Evolutionary conservation across 2,797 vertebrate species (phyloP).

Genomic region (Alauda arvensis): DNA sequence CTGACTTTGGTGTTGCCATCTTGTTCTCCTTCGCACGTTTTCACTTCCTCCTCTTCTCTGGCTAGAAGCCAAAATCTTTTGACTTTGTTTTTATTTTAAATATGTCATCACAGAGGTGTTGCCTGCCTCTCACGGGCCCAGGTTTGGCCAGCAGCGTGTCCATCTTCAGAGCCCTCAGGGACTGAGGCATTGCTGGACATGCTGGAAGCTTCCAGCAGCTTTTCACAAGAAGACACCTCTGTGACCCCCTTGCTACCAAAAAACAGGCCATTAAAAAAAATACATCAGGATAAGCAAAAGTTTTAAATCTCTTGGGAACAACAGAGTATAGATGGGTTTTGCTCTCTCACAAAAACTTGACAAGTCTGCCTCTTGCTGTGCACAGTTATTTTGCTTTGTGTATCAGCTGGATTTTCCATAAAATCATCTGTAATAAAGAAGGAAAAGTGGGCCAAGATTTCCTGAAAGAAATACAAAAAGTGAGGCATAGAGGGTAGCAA

Average conservation of each 20-base stretch:
- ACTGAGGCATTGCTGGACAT: too few relatives aligned
- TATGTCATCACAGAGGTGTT: background rate
- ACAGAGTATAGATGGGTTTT: background rate
- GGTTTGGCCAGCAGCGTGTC: background rate
- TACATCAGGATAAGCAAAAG: background rate
- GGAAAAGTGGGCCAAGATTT: background rate
- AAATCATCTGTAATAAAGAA: background rate
- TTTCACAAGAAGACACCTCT: background rate
- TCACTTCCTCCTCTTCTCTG: background rate
- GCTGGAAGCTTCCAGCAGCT: background rate
- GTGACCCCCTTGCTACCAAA: rapidly evolving
- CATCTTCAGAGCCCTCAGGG: background rate
- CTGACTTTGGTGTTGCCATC: background rate
- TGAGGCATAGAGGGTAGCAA: background rate
- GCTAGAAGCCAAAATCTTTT: background rate
- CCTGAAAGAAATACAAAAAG: background rate
- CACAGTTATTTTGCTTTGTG: background rate
- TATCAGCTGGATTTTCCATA: background rate
- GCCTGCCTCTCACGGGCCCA: background rate
- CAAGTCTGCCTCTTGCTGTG: background rate
- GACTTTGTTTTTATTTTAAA: background rate
- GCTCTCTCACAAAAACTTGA: background rate
- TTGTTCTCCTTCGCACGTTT: background rate
- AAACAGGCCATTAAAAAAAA: background rate
- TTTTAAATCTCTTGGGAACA: background rate